phyloP scores from a whole-genome alignment of 2,888 invertebrate species.

The Pyrocoelia pectoralis region DNA sequence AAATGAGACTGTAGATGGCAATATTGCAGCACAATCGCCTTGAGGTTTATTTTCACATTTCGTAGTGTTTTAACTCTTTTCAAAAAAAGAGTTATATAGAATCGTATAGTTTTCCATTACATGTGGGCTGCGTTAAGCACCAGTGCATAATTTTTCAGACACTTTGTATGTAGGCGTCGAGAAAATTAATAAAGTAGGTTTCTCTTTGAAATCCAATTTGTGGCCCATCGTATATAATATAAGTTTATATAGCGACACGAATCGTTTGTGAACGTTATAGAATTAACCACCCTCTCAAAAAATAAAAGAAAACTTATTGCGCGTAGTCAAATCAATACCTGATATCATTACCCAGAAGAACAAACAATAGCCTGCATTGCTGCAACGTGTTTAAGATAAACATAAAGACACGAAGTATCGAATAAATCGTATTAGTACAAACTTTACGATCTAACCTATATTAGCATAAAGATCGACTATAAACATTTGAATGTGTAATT shows the following conservation, averaged over 20 bases:
- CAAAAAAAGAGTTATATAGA: no score
- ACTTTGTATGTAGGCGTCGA: no score
- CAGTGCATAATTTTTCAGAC: no score
- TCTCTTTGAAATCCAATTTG: no score
- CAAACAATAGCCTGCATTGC: slow-evolving; percentile 1
- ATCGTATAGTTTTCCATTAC: no score
- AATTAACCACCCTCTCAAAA: neutral
- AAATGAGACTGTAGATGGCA: no score
- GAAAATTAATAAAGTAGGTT: no score
- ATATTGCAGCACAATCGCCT: no score
- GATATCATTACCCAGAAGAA: neutral
- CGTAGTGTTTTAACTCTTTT: no score
- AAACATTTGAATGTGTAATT: slow-evolving; percentile 28
- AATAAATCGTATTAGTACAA: neutral
- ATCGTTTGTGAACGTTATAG: neutral
- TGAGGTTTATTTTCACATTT: no score
- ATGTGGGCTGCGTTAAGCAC: no score
- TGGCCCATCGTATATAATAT: no score
- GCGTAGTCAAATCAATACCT: neutral
- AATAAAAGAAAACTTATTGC: neutral
- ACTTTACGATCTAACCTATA: neutral
- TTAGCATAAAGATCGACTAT: slow-evolving; percentile 13
- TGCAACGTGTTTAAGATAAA: neutral
- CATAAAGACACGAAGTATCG: neutral
- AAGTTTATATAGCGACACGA: neutral